phyloP scores from a whole-genome alignment of 1,140 invertebrate species.

The Pseudobourletiella spinata region DNA sequence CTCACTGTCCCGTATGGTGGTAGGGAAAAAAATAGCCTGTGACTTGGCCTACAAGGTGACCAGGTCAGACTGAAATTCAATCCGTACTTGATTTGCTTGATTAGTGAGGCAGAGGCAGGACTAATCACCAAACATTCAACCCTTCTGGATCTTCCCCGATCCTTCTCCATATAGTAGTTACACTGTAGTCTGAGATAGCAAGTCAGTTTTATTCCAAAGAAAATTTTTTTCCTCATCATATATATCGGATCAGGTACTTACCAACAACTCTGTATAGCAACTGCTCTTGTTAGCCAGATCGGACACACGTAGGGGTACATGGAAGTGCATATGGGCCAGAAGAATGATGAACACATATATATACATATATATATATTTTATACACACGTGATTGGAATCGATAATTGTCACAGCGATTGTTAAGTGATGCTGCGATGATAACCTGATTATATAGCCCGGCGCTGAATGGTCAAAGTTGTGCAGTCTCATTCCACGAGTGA shows the following conservation, averaged over 20 bases:
- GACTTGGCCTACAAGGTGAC: neutral
- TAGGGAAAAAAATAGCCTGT: neutral
- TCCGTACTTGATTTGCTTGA: constrained; percentile 7
- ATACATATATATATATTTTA: too few relatives aligned
- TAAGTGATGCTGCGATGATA: constrained; percentile 1
- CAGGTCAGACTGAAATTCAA: constrained; percentile 7
- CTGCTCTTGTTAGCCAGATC: too few relatives aligned
- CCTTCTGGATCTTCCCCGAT: neutral
- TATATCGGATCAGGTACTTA: too few relatives aligned
- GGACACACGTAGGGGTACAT: too few relatives aligned
- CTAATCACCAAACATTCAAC: neutral
- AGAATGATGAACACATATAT: too few relatives aligned
- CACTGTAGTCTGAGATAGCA: too few relatives aligned
- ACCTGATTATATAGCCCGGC: constrained; percentile 1
- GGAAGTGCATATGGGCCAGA: too few relatives aligned
- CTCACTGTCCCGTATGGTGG: neutral
- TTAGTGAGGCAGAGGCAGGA: neutral
- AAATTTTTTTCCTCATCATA: too few relatives aligned
- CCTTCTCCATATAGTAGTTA: too few relatives aligned
- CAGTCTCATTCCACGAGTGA: constrained; percentile 2
- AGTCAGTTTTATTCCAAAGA: too few relatives aligned
- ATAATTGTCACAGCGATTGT: neutral
- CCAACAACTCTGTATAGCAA: too few relatives aligned
- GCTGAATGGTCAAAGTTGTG: neutral
- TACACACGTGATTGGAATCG: constrained; percentile 2